These are phyloP conservation scores for Palloptera scutellata DNA, from an alignment of 2,888 invertebrate species.

Conservation along the genomic window DNA sequence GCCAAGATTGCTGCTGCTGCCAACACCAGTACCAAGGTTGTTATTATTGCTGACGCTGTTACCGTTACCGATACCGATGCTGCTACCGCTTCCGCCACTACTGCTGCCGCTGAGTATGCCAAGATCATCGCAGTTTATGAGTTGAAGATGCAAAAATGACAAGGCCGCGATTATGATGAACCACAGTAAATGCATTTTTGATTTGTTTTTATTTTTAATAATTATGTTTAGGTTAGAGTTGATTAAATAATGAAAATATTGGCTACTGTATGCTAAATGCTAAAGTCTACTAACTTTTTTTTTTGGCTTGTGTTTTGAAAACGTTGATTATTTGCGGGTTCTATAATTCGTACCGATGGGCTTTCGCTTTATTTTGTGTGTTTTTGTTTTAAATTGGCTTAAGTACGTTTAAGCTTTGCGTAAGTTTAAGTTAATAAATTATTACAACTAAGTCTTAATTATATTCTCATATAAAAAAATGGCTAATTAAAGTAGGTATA, in stretches of 20 bases:
- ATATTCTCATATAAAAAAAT: conserved; percentile 19
- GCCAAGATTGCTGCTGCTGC: conserved; percentile 25
- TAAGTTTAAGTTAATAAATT: conserved; percentile 23
- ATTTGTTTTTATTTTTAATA: conserved; percentile 12
- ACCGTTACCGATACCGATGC: conserved; percentile 33
- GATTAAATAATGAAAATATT: too few relatives aligned
- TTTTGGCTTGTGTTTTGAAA: conserved; percentile 27
- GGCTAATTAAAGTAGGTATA: conserved; percentile 25
- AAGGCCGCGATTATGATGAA: conserved; percentile 38
- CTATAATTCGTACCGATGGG: too few relatives aligned
- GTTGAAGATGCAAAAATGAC: conserved; percentile 42
- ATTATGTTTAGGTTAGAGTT: not conserved
- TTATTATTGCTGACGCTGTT: conserved; percentile 29
- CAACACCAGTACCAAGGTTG: conserved; percentile 31
- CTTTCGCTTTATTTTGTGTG: conserved; percentile 35
- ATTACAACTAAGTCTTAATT: conserved; percentile 26
- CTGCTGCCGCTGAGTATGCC: conserved; percentile 32
- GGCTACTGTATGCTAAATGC: not conserved
- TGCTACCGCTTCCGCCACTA: conserved; percentile 33
- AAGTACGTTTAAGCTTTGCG: conserved; percentile 18
- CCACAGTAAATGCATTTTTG: conserved; percentile 43
- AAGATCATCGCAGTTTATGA: conserved; percentile 44
- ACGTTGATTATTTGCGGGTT: conserved; percentile 16
- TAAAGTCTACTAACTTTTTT: conserved; percentile 22
- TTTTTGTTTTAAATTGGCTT: conserved; percentile 18